These are phyloP conservation scores for Micromussa lordhowensis DNA, from an alignment of 92 coral and sea anemone genomes.

Conservation along the genomic window DNA sequence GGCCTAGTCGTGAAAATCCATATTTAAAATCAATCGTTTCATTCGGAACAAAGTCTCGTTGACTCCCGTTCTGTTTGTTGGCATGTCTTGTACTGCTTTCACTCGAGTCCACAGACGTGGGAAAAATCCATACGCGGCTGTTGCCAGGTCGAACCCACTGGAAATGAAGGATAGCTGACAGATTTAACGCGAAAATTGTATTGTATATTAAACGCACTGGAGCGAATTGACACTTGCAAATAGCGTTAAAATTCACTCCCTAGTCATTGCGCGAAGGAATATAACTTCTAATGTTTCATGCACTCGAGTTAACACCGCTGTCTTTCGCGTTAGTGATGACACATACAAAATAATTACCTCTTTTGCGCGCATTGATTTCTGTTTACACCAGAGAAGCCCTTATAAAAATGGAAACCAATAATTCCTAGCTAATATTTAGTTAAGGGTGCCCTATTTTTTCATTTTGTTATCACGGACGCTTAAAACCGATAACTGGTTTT, in stretches of 20 bases:
- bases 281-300: slow-evolving; percentile 1
- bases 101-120: not conserved
- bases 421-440: slow-evolving; percentile 20
- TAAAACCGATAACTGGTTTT: not conserved
- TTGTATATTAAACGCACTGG: not conserved
- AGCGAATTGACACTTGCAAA: not conserved
- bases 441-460: not conserved
- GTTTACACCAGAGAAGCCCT: not conserved
- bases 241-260: not conserved
- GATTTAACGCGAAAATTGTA: not conserved
- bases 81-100: not conserved
- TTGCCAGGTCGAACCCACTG: not conserved
- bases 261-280: not conserved
- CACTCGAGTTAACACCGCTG: not conserved
- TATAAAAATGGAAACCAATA: not conserved
- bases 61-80: not conserved
- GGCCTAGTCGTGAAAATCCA: not conserved
- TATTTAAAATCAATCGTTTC: not conserved
- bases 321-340: slow-evolving; percentile 35
- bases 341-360: not conserved
- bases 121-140: not conserved
- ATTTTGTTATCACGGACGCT: not conserved
- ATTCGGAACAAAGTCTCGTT: no score
- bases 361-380: not conserved
- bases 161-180: slow-evolving; percentile 6